These are phyloP conservation scores for Otolemur garnettii DNA, from an alignment of 2,113 vertebrate species.

Conservation along the genomic window DNA sequence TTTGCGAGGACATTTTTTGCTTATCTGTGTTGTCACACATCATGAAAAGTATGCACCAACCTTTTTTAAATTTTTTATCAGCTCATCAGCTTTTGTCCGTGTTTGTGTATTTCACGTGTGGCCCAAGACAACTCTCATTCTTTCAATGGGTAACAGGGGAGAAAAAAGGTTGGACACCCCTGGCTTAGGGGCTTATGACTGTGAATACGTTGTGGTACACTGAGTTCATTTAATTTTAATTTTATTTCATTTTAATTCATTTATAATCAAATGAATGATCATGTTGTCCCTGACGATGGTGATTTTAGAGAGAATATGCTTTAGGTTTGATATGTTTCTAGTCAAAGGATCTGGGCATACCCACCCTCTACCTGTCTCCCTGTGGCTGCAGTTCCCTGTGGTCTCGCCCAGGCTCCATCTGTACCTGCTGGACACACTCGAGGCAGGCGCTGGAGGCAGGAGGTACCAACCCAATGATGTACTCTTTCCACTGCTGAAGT, in stretches of 20 bases:
- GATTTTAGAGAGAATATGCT: neutral
- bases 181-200: neutral
- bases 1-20: too few relatives aligned
- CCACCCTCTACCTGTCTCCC: neutral
- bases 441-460: neutral
- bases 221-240: neutral
- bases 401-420: too few relatives aligned
- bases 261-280: neutral
- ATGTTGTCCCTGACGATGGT: neutral
- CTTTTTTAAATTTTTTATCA: too few relatives aligned
- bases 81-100: too few relatives aligned
- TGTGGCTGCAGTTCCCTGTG: neutral
- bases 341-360: neutral
- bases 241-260: neutral
- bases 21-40: too few relatives aligned
- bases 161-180: too few relatives aligned
- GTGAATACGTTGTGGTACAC: neutral
- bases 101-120: too few relatives aligned
- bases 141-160: too few relatives aligned
- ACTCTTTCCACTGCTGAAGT: neutral
- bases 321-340: neutral
- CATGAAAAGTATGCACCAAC: too few relatives aligned
- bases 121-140: too few relatives aligned
- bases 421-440: too few relatives aligned
- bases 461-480: neutral